These are phyloP conservation scores for Campoplex capitator DNA, from an alignment of 2,888 invertebrate genomes.

Conservation along the genomic window DNA sequence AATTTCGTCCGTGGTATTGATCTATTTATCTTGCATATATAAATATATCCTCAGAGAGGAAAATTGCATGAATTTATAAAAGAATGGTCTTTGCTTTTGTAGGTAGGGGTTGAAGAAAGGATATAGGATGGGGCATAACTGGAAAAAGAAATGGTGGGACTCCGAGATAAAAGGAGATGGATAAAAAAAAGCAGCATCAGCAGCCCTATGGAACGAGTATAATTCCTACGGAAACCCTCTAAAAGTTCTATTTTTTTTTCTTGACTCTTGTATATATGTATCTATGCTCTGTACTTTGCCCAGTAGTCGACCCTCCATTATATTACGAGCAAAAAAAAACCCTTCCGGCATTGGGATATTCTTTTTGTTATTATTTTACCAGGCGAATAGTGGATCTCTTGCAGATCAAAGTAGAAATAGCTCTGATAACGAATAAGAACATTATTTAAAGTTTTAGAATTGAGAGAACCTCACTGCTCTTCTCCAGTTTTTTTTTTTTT, in stretches of 20 bases:
- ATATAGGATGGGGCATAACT: conserved; percentile 17
- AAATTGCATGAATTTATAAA: conserved; percentile 56
- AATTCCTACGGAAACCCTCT: conserved; percentile 39
- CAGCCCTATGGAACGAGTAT: conserved; percentile 41
- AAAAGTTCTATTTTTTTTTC: conserved; percentile 7
- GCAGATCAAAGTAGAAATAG: conserved; percentile 24
- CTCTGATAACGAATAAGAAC: conserved; percentile 23
- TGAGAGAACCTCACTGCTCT: not conserved
- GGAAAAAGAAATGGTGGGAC: conserved; percentile 39
- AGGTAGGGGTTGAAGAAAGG: not conserved
- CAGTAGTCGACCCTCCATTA: conserved; percentile 33
- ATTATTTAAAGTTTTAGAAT: conserved; percentile 10
- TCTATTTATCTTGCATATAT: conserved; percentile 29
- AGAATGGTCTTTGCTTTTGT: not conserved
- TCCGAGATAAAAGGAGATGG: conserved; percentile 32
- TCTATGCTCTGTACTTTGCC: conserved; percentile 11
- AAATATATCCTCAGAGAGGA: conserved; percentile 12
- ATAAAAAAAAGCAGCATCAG: conserved; percentile 58
- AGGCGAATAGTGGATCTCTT: conserved; percentile 1
- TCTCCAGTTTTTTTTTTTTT: not conserved
- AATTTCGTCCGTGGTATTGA: not conserved
- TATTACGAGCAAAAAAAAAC: conserved; percentile 14
- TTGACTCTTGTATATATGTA: not conserved
- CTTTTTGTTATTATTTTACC: conserved; percentile 16
- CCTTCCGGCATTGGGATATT: conserved; percentile 44